Evolutionary conservation across 2,113 vertebrate genomes (phyloP).

Genomic region (Epinephelus moara): DNA sequence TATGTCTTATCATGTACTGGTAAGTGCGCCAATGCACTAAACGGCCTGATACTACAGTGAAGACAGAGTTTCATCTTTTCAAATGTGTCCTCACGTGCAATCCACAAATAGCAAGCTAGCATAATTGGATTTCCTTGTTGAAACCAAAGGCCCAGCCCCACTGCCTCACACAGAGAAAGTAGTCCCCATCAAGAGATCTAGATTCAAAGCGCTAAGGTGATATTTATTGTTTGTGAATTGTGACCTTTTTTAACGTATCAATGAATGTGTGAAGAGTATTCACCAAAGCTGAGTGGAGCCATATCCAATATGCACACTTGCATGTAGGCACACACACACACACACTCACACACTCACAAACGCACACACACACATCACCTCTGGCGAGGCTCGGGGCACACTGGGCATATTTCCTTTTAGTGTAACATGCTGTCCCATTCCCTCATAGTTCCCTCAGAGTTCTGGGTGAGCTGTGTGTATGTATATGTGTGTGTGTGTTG

Average conservation of each 20-base stretch:
- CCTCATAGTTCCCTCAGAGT: constrained; percentile 39
- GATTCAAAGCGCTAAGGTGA: neutral
- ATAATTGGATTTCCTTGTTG: too few relatives aligned
- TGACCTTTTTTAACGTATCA: constrained; percentile 41
- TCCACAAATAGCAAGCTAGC: neutral
- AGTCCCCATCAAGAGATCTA: neutral
- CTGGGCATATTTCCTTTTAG: constrained; percentile 69
- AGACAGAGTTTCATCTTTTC: neutral
- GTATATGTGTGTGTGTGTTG: constrained; percentile 16
- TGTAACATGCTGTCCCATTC: constrained; percentile 62
- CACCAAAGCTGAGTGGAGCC: constrained; percentile 28
- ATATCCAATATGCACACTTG: constrained; percentile 39
- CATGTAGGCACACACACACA: constrained; percentile 30
- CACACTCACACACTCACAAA: constrained; percentile 21
- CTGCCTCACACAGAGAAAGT: neutral
- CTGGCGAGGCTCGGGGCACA: constrained; percentile 69
- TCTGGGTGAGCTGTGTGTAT: constrained; percentile 13
- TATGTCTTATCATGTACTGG: neutral
- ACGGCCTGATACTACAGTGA: neutral
- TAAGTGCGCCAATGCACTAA: neutral
- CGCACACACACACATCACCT: constrained; percentile 53
- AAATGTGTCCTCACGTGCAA: neutral
- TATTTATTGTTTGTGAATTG: neutral
- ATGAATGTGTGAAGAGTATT: constrained; percentile 16
- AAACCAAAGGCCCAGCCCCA: neutral